Conservation (phyloP, 2,797 vertebrate species). For the Sebastes diaconus region DNA sequence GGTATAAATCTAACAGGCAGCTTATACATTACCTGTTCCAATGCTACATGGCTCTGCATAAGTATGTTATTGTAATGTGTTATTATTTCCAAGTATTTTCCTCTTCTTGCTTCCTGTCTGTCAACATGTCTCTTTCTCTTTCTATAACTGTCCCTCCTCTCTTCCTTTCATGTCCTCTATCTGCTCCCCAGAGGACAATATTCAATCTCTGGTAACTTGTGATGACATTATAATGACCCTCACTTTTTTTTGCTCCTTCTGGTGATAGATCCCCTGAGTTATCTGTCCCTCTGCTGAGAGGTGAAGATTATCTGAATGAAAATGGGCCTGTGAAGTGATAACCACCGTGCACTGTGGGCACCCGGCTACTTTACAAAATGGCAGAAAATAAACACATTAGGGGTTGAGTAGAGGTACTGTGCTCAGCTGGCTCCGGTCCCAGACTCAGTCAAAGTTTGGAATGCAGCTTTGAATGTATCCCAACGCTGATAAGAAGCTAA, state of each 20-base stretch:
- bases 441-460: conserved; percentile 65
- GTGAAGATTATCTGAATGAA: conserved; percentile 80
- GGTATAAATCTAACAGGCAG: conserved; percentile 80
- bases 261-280: conserved; percentile 79
- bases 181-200: conserved; percentile 62
- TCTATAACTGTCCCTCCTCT: conserved; percentile 43
- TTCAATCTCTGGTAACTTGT: conserved; percentile 74
- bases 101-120: conserved; percentile 54
- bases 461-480: conserved; percentile 65
- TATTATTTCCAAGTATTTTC: conserved; percentile 50
- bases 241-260: conserved; percentile 71
- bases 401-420: conserved; percentile 53
- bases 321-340: conserved; percentile 79
- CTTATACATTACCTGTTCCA: conserved; percentile 71
- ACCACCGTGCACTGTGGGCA: conserved; percentile 74
- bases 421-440: conserved; percentile 71
- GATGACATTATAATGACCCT: conserved; percentile 85
- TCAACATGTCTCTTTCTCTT: conserved; percentile 61
- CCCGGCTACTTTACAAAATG: conserved; percentile 75
- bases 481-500: conserved; percentile 67
- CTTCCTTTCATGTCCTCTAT: conserved; percentile 57
- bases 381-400: conserved; percentile 61
- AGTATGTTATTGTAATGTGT: conserved; percentile 63
- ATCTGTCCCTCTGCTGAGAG: conserved; percentile 79
- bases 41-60: conserved; percentile 60